Base-by-base conservation (phyloP, 1,140 invertebrate genomes). In the Popillia japonica region DNA sequence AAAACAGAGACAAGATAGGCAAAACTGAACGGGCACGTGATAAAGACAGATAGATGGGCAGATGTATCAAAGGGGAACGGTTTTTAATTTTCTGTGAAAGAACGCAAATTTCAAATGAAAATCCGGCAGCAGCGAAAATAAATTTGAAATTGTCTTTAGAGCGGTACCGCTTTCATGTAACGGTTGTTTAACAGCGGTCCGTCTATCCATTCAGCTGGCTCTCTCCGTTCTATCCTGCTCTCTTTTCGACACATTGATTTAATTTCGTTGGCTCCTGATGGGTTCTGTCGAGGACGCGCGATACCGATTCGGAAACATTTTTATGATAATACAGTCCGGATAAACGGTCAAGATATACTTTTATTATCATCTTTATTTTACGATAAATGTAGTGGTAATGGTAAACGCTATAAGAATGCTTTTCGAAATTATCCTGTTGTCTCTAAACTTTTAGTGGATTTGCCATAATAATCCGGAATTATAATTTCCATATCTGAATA, bases 41-140 rank as follows among this genome's bases (percentile, higher is more conserved):
- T 55, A 55, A 55, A 55, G 48, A 55, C 48, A 55, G 48, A 55
- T 55, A 55, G 48, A 55, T 68, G 22, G 61, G 27, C 61, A 34
- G 61, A 23, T 34, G 61, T 68, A 68, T 68, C 61, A 68, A 68
- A 68, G 61, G 48, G 48, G 61, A 68, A 68, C 61, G 61, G 61
- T 68, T 68, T 68, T 68, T 68, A 68, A 68, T 68, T 68, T 68
- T 68, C 61, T 68, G 61, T 68, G 61, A 68, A 68, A 68, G 61
- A 68, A 34, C 61, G 61, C 61, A 68, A 68, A 68, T 68, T 68
- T 68, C 61, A 68, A 68, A 68, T 68, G 61, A 68, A 68, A 68
- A 68, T 68, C 61, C 61, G 61, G 22, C 61, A 34, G 61, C 61
- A 14, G 27, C 22, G 27, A 68, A 68, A 68, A 68, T 68, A 68